Evolutionary conservation across 1,140 invertebrate genomes (phyloP), one percentile per base, ranked within the genome.

Genomic region (Lordiphosa stackelbergi): DNA sequence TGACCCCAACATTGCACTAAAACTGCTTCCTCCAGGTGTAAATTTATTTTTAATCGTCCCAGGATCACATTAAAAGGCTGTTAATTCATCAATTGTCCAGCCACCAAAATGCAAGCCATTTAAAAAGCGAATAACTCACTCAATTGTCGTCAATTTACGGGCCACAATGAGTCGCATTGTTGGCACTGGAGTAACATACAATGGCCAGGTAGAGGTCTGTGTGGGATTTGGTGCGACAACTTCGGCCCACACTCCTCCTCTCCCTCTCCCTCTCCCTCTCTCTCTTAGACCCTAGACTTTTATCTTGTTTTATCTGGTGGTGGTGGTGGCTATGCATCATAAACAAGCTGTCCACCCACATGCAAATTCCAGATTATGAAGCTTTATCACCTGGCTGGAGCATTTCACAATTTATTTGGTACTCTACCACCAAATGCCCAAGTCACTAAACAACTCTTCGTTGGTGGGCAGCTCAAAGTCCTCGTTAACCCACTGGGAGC

Each of bases 381-480:
- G 62, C 61, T 65, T 65, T 64, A 64, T 65, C 62, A 24, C 22
- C 22, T 24, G 22, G 22, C 22, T 24, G 22, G 22, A 24, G 5
- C 22, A 5, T 37, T 22, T 6, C 16, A 16, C n/a, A 10, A 43
- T 22, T 48, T 13, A 47, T 69, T 77, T 77, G 49, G 22, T 47
- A 10, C 8, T 10, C 66, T 84, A 86, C 85, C 85, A 86, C 85
- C 85, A 86, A 52, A 86, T 86, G 35, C 85, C 85, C 57, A 86
- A 64, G 53, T 86, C 85, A 53, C 85, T 86, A 31, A 86, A 86
- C 12, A 86, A 53, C 13, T 86, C 85, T 66, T 86, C 85, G 16
- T 64, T 85, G 55, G 85, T 75, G 19, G 85, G 85, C 47, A 86
- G 60, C 53, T 86, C 85, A 28, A 84, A 86, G 24, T 86, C 73